Conservation (phyloP, 2,888 invertebrate genomes). For the Drosophila suboccidentalis region DNA sequence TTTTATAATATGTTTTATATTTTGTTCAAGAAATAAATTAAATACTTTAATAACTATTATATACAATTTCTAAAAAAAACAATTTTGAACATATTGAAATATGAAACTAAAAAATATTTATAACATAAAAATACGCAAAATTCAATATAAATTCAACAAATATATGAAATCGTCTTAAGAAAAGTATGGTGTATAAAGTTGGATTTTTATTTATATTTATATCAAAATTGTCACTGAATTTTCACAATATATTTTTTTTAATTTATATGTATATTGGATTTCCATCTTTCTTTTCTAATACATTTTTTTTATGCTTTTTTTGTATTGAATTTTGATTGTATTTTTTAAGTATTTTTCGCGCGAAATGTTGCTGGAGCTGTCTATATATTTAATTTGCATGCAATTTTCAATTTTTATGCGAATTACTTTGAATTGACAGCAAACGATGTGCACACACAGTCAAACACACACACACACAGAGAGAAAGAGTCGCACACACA, state of each 20-base stretch:
- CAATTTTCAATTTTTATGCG: slow-evolving; percentile 81
- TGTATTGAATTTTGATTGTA: neutral
- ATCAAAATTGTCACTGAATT: too few species aligned
- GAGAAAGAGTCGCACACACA: slow-evolving; percentile 24
- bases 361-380: slow-evolving; percentile 43
- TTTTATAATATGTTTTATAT: too few species aligned
- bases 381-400: slow-evolving; percentile 82
- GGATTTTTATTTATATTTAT: too few species aligned
- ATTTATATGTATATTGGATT: neutral
- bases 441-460: slow-evolving; percentile 62
- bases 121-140: too few species aligned
- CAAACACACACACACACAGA: slow-evolving; percentile 30
- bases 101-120: too few species aligned
- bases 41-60: too few species aligned
- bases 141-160: too few species aligned
- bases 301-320: neutral
- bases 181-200: too few species aligned
- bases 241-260: neutral
- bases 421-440: slow-evolving; percentile 74
- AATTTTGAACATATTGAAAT: too few species aligned
- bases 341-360: slow-evolving; percentile 19
- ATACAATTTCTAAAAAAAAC: too few species aligned
- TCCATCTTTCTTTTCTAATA: neutral
- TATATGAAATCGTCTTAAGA: too few species aligned
- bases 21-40: too few species aligned